These are phyloP conservation scores for Prunella fulvescens DNA, from an alignment of 2,113 vertebrate genomes.

Conservation along the genomic window DNA sequence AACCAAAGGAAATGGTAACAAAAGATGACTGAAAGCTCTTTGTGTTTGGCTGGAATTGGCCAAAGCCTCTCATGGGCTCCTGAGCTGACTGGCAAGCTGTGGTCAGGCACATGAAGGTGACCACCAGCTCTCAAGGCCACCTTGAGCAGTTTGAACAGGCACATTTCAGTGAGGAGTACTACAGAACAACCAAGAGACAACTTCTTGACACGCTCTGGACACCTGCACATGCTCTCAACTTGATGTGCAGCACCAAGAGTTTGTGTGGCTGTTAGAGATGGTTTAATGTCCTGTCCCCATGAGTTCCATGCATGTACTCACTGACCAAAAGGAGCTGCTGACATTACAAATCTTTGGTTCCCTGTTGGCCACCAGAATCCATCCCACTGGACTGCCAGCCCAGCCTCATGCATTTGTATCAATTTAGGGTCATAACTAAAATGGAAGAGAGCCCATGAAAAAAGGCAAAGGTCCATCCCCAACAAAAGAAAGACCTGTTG, in stretches of 20 bases:
- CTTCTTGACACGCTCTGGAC: background rate
- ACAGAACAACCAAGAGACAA: background rate
- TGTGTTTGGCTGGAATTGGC: background rate
- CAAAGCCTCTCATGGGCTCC: background rate
- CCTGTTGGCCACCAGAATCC: background rate
- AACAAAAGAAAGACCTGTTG: background rate
- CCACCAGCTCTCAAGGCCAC: background rate
- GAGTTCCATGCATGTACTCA: background rate
- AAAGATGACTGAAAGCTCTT: background rate
- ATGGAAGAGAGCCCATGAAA: background rate
- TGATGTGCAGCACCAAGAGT: background rate
- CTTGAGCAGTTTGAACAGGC: background rate
- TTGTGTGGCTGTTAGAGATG: background rate
- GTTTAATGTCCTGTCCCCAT: background rate
- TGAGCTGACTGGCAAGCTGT: background rate
- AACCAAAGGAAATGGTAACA: background rate
- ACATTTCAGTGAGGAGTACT: background rate
- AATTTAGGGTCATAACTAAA: background rate
- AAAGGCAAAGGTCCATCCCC: background rate
- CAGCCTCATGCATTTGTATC: background rate
- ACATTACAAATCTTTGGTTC: background rate
- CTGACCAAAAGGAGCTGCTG: background rate
- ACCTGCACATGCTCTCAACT: background rate
- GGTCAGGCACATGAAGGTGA: background rate
- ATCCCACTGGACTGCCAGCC: rapidly evolving